These are phyloP conservation scores for Abrostola triplasia DNA, from an alignment of 2,888 invertebrate genomes.

Conservation along the genomic window DNA sequence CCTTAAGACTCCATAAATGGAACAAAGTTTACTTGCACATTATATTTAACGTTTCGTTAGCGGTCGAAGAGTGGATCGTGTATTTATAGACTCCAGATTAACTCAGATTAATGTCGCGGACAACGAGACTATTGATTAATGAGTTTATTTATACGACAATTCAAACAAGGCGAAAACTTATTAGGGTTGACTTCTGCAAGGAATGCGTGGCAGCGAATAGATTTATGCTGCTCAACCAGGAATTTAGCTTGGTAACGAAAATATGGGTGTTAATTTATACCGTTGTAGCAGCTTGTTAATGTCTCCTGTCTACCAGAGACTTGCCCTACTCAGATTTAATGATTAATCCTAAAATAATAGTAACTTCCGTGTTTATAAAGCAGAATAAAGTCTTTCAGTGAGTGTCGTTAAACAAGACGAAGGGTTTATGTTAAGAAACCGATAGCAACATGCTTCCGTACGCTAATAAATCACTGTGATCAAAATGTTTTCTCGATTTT, in stretches of 20 bases:
- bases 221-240: slow-evolving; percentile 37
- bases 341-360: neutral
- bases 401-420: too few species aligned
- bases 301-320: neutral
- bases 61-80: slow-evolving; percentile 24
- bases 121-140: slow-evolving; percentile 53
- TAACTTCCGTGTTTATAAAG: too few species aligned
- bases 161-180: slow-evolving; percentile 56
- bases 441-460: too few species aligned
- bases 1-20: slow-evolving; percentile 31
- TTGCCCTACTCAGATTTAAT: neutral
- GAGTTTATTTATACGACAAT: slow-evolving; percentile 52
- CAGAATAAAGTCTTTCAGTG: too few species aligned
- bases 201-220: slow-evolving; percentile 31
- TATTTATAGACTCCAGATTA: slow-evolving; percentile 46
- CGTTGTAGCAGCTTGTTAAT: neutral
- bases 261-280: slow-evolving; percentile 35
- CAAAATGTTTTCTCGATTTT: too few species aligned
- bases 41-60: slow-evolving; percentile 28
- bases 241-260: slow-evolving; percentile 33
- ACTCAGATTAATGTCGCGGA: slow-evolving; percentile 49
- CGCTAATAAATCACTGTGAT: too few species aligned
- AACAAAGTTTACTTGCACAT: neutral
- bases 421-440: too few species aligned
- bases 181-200: slow-evolving; percentile 30